Conservation (phyloP, 1,140 invertebrate genomes). For the Brevipalpus yothersi region DNA sequence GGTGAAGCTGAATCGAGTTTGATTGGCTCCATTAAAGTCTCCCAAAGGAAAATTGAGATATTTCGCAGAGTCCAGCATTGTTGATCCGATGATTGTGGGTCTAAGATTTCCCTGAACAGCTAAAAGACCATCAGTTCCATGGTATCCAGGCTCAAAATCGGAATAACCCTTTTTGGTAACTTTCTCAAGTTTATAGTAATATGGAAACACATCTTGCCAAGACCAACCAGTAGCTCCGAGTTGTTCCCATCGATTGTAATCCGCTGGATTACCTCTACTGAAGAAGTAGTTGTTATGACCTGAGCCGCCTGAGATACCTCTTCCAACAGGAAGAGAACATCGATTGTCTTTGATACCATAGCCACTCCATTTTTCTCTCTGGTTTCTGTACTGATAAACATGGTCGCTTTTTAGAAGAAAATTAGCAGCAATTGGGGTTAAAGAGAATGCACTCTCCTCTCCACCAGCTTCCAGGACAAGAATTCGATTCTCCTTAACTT, state of each 20-base stretch:
- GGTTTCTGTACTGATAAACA: constrained; percentile 63
- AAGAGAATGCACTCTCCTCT: constrained; percentile 42
- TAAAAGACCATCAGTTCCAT: constrained; percentile 1
- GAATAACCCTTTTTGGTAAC: constrained; percentile 35
- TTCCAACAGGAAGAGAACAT: constrained; percentile 42
- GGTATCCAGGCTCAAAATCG: neutral
- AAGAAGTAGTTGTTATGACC: constrained; percentile 94
- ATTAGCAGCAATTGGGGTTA: constrained; percentile 43
- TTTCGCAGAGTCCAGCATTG: neutral
- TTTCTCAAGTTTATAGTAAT: constrained; percentile 56
- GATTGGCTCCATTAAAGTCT: neutral
- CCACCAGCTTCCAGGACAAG: constrained; percentile 37
- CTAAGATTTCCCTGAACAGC: neutral
- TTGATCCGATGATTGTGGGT: neutral
- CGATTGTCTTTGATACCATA: neutral
- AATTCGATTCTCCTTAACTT: constrained; percentile 18
- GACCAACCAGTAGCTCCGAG: constrained; percentile 79
- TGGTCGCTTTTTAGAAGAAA: constrained; percentile 48
- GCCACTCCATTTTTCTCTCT: constrained; percentile 31
- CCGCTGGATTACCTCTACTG: constrained; percentile 62
- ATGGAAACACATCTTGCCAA: constrained; percentile 54
- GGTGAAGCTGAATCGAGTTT: neutral
- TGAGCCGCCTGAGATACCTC: constrained; percentile 45
- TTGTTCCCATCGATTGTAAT: constrained; percentile 77
- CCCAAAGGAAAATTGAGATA: neutral